phyloP scores from a whole-genome alignment of 1,140 invertebrate species.

The Psilanteris sp. region DNA sequence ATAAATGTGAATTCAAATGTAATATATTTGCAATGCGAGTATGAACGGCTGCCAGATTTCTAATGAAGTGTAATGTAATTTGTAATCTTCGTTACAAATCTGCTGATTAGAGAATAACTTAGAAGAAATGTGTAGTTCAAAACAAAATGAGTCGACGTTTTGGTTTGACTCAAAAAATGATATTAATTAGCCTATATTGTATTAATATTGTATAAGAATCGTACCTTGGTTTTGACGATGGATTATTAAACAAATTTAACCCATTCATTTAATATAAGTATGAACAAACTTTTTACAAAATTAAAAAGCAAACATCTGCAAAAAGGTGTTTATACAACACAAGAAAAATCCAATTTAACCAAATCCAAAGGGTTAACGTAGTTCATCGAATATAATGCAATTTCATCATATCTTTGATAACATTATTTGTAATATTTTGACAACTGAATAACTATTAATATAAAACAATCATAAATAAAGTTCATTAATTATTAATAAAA shows the following conservation, averaged over 20 bases:
- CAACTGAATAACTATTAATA: too few species aligned
- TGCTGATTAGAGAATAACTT: conserved; percentile 17
- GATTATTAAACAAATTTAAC: background rate
- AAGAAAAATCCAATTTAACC: too few species aligned
- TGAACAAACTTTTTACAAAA: too few species aligned
- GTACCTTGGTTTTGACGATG: conserved; percentile 21
- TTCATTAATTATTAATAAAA: too few species aligned
- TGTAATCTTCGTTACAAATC: conserved; percentile 36
- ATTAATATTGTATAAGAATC: conserved; percentile 23
- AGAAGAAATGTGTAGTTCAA: conserved; percentile 39
- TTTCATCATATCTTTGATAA: too few species aligned
- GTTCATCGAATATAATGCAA: too few species aligned
- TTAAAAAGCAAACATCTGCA: too few species aligned
- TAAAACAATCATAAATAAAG: too few species aligned
- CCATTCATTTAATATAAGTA: too few species aligned
- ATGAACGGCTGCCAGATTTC: conserved; percentile 20
- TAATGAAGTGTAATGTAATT: conserved; percentile 9
- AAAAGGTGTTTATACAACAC: too few species aligned
- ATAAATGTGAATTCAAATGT: conserved; percentile 67
- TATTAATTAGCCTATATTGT: conserved; percentile 48
- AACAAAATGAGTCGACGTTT: conserved; percentile 8
- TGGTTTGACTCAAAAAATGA: conserved; percentile 14
- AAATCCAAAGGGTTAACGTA: too few species aligned
- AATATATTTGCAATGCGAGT: conserved; percentile 62
- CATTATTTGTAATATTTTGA: too few species aligned